Percentiles rank a stretch among this genome's conserved stretches.
Evolutionary conservation across 2,888 invertebrate species (phyloP).

Genomic region (Acanthosepion esculentum): DNA sequence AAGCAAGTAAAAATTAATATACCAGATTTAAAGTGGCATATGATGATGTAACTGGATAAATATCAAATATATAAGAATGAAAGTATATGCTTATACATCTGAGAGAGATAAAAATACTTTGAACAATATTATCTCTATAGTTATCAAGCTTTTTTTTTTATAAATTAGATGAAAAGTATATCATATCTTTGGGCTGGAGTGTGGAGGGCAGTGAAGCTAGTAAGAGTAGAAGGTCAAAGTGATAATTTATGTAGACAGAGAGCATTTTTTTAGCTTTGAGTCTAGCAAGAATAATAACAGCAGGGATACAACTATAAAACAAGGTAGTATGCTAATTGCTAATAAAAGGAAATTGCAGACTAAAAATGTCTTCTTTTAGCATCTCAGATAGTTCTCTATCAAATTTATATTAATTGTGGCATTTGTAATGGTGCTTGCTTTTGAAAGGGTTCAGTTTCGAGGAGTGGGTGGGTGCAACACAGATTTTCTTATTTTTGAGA

Average conservation of each 20-base stretch:
- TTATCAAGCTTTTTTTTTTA: not conserved
- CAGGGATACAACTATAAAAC: not conserved
- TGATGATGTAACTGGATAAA: too few species aligned
- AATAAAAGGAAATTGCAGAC: not conserved
- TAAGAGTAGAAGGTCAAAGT: not conserved
- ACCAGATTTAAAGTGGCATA: too few species aligned
- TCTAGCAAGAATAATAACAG: not conserved
- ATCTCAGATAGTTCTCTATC: not conserved
- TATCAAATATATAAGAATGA: too few species aligned
- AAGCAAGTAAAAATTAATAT: too few species aligned
- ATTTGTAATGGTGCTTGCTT: too few species aligned
- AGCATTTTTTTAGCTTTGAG: not conserved
- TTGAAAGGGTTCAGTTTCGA: too few species aligned
- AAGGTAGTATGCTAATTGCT: not conserved
- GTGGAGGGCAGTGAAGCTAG: not conserved
- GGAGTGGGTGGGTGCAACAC: too few species aligned
- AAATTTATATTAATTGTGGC: not conserved
- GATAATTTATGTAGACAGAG: not conserved
- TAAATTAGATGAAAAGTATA: not conserved
- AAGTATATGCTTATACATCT: not conserved
- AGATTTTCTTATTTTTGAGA: too few species aligned
- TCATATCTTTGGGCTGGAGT: not conserved
- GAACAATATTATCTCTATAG: not conserved
- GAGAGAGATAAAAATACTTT: not conserved
- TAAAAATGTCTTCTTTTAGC: not conserved